Conservation (phyloP, 53 echinoderm and acorn worm genomes). For the Holothuria scabra region DNA sequence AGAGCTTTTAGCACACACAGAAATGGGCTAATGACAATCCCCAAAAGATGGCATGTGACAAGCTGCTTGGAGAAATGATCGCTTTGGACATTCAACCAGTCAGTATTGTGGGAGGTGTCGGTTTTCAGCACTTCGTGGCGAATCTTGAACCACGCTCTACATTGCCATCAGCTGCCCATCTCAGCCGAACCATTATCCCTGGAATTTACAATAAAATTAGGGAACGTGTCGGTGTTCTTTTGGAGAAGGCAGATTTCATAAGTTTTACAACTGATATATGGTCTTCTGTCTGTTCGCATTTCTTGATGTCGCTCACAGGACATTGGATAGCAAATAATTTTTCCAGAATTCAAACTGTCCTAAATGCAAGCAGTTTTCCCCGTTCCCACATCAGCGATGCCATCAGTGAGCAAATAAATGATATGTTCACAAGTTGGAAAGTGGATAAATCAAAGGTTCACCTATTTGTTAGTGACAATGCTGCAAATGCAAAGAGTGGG, state of each 20-base stretch:
- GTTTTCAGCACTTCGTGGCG: slow-evolving; percentile 21
- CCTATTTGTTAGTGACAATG: slow-evolving; percentile 30
- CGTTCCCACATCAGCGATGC: slow-evolving; percentile 25
- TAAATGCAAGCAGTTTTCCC: slow-evolving; percentile 21
- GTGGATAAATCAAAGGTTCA: not conserved
- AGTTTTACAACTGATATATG: too few relatives aligned
- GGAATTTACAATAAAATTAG: too few relatives aligned
- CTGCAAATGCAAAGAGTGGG: slow-evolving; percentile 8
- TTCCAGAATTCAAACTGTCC: not conserved
- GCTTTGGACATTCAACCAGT: slow-evolving; percentile 37
- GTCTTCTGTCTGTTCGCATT: too few relatives aligned
- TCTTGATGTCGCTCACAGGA: too few relatives aligned
- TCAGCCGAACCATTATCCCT: too few relatives aligned
- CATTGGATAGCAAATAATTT: slow-evolving; percentile 20
- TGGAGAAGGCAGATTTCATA: too few relatives aligned
- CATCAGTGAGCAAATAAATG: slow-evolving; percentile 6
- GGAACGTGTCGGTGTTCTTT: too few relatives aligned
- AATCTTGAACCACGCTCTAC: slow-evolving; percentile 10
- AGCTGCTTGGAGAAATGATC: slow-evolving; percentile 20
- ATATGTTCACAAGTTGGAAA: slow-evolving; percentile 21
- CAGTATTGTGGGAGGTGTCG: slow-evolving; percentile 10
- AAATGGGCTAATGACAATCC: not conserved
- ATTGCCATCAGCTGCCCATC: not conserved
- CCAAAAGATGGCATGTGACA: not conserved
- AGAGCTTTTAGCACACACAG: not conserved